Conservation (phyloP, 2,888 invertebrate genomes). For the Salticus scenicus region DNA sequence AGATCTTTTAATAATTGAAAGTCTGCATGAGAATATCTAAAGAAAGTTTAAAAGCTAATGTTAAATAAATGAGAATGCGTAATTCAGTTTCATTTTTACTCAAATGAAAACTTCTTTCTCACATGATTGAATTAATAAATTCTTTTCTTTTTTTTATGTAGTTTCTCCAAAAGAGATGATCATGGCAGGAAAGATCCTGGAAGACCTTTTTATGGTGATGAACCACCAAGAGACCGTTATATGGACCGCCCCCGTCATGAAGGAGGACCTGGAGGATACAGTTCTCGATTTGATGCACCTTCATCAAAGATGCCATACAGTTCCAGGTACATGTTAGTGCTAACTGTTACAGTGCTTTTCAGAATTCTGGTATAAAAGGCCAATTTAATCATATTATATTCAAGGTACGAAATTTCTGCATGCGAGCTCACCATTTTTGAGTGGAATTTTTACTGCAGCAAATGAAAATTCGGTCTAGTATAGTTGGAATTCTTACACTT, state of each 20-base stretch:
- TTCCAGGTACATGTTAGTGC: background rate
- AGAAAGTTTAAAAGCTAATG: no score
- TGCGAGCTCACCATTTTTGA: background rate
- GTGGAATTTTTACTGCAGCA: no score
- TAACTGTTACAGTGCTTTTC: no score
- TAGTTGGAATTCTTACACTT: background rate
- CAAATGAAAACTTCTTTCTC: no score
- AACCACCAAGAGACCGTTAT: slow-evolving; percentile 43
- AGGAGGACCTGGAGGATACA: slow-evolving; percentile 5
- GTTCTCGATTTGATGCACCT: slow-evolving; percentile 51
- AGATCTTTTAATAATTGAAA: no score
- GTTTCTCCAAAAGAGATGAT: slow-evolving; percentile 41
- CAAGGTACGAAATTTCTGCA: background rate
- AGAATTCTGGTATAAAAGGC: no score
- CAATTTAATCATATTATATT: no score
- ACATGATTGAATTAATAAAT: no score
- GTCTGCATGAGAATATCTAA: no score
- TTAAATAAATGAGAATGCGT: no score
- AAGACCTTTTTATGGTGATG: slow-evolving; percentile 39
- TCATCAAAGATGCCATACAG: slow-evolving; percentile 23
- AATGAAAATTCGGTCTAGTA: no score
- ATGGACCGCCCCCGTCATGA: background rate
- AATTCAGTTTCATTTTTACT: no score
- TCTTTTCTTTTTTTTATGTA: background rate
- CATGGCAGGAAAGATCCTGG: slow-evolving; percentile 35